Evolutionary conservation across 2,797 vertebrate species (phyloP), one percentile per base, ranked within the genome.

Genomic region (Poeciliopsis turneri): DNA sequence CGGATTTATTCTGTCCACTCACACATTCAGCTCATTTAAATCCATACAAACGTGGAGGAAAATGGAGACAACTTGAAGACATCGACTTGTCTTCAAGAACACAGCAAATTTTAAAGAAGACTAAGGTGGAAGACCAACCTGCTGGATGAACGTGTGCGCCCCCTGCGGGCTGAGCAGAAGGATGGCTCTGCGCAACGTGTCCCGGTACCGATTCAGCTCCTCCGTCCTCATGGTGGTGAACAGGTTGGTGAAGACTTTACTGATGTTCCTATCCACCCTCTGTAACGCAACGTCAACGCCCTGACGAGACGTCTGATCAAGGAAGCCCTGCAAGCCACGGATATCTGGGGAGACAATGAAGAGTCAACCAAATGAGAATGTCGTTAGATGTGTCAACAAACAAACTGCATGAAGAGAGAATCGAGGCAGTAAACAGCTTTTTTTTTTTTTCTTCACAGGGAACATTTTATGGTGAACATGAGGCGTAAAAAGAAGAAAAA

Each of bases 201-300:
- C 98, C 16, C 98, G 88, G 88, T 99, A 99, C 1, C 97, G 96
- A 88, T 99, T 99, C 76, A 99, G 94, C 89, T 99, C 98, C 82
- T 99, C 98, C 0, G 98, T 99, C 88, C 97, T 97, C 97, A 99
- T 99, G 74, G 97, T 98, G 88, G 96, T 98, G 88, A 99, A 99
- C 55, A 99, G 97, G 92, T 96, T 97, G 90, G 97, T 96, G 92
- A 99, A 99, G 47, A 99, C 97, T 0, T 95, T 95, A 74, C 98
- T 99, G 92, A 99, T 98, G 92, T 99, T 99, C 82, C 97, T 94
- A 94, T 99, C 98, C 80, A 99, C 97, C 70, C 97, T 95, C 91
- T 99, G 98, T 83, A 99, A 91, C 0, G 98, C 97, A 36, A 99
- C 98, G 9, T 99, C 98, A 39, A 99, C 95, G 28, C 98, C 98